Evolutionary conservation across 2,888 invertebrate genomes (phyloP), one percentile per base, ranked within the genome.

Genomic region (Hydrotaea diabolus): DNA sequence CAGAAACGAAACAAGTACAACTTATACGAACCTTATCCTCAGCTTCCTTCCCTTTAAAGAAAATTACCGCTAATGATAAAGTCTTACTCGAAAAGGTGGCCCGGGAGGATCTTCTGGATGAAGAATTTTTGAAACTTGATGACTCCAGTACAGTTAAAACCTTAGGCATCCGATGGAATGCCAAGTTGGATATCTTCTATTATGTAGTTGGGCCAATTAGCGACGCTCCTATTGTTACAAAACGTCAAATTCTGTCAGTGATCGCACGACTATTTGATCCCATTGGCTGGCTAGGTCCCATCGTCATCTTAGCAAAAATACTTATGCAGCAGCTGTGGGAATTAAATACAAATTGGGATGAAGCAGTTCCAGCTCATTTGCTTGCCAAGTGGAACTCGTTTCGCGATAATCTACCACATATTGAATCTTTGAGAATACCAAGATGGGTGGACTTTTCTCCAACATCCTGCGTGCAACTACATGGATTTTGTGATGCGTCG

Each of bases 241-340:
- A 62, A 17, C n/a, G 46, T 11, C 23, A 23, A 21, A 17, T 59
- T 15, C 39, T 59, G 1, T 57, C 57, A 19, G 23, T 31, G 13
- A 39, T 59, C 4, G 39, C 39, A 21, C 49, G 74, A 26, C 36
- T 80, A 13, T 74, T 62, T 55, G 73, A 79, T 53, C 73, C 73
- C n/a, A 23, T 73, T 26, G 79, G 79, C n/a, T 83, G 66, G 73
- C 31, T 78, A n/a, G n/a, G n/a, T n/a, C n/a, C n/a, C n/a, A n/a
- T n/a, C n/a, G n/a, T n/a, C n/a, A n/a, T n/a, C n/a, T n/a, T n/a
- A n/a, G n/a, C n/a, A n/a, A n/a, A n/a, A n/a, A n/a, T n/a, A n/a
- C n/a, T n/a, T n/a, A n/a, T n/a, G n/a, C n/a, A n/a, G n/a, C n/a
- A n/a, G n/a, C n/a, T n/a, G n/a, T n/a, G n/a, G n/a, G n/a, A n/a